A percentile compares a stretch with the other conserved stretches of the same genome.
These are phyloP conservation scores for Eulacestoma nigropectus DNA, from an alignment of 2,113 vertebrate species.

Conservation along the genomic window DNA sequence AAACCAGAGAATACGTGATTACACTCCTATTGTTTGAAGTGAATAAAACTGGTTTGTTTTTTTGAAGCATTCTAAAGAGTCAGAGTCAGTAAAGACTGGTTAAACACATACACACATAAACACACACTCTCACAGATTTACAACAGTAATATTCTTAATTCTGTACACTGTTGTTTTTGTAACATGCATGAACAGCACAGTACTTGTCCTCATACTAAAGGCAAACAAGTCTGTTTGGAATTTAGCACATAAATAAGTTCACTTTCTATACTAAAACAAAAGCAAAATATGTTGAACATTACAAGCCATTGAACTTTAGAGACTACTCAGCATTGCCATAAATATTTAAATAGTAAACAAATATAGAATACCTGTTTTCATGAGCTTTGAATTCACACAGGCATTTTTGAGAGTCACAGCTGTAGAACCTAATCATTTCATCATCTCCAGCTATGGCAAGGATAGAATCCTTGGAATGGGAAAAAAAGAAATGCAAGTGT, in stretches of 20 bases:
- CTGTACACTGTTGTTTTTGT: neutral
- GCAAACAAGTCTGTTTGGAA: neutral
- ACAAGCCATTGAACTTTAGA: neutral
- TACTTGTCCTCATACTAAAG: neutral
- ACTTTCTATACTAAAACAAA: neutral
- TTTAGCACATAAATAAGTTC: neutral
- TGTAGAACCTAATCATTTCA: conserved; percentile 82
- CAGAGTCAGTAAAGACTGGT: neutral
- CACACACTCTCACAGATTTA: neutral
- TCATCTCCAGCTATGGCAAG: conserved; percentile 88
- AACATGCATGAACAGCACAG: neutral
- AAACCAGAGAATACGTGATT: neutral
- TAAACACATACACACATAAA: neutral
- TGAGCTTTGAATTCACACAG: conserved; percentile 93
- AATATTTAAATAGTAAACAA: neutral
- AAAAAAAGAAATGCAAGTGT: neutral
- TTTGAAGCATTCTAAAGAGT: neutral
- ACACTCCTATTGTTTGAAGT: neutral
- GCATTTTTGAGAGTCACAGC: conserved; percentile 73
- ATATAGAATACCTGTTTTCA: conserved; percentile 83
- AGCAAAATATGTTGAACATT: neutral
- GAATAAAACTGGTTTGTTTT: neutral
- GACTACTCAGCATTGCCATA: neutral
- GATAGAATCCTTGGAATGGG: conserved; percentile 76
- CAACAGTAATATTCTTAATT: neutral